Evolutionary conservation across 2,113 vertebrate species (phyloP).

Genomic region (Austrofundulus limnaeus): DNA sequence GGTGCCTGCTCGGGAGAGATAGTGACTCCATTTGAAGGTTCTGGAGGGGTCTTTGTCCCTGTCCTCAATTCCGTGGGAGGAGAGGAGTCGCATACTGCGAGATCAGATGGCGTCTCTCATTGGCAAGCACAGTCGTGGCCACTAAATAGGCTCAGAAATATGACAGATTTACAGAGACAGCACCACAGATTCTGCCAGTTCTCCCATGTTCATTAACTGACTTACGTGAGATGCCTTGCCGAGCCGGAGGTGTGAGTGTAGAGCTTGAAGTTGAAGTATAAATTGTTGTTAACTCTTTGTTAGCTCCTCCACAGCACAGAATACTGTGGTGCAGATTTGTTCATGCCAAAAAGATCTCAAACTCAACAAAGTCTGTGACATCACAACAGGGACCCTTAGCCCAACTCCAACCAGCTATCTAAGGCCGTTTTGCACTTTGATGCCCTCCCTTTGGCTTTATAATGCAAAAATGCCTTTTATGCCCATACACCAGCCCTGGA

Average conservation of each 20-base stretch:
- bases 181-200: constrained; percentile 58
- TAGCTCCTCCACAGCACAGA: too few species aligned
- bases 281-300: constrained; percentile 48
- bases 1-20: constrained; percentile 70
- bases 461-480: too few species aligned
- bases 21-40: constrained; percentile 71
- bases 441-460: too few species aligned
- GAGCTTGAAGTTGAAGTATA: constrained; percentile 33
- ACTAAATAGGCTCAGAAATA: constrained; percentile 60
- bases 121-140: constrained; percentile 61
- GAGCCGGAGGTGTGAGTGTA: constrained; percentile 17
- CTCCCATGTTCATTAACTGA: constrained; percentile 63
- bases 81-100: constrained; percentile 64
- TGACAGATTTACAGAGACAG: constrained; percentile 65
- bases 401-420: too few species aligned
- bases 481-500: too few species aligned
- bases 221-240: constrained; percentile 35
- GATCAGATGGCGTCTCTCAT: constrained; percentile 72
- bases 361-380: too few species aligned
- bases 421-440: too few species aligned
- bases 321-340: too few species aligned
- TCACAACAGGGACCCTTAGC: too few species aligned
- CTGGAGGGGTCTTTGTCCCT: constrained; percentile 65
- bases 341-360: too few species aligned
- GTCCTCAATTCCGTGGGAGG: constrained; percentile 55